A percentile compares a stretch with the other conserved stretches of the same genome.
Evolutionary conservation across 2,113 vertebrate genomes (phyloP).

Genomic region (Budorcas taxicolor): DNA sequence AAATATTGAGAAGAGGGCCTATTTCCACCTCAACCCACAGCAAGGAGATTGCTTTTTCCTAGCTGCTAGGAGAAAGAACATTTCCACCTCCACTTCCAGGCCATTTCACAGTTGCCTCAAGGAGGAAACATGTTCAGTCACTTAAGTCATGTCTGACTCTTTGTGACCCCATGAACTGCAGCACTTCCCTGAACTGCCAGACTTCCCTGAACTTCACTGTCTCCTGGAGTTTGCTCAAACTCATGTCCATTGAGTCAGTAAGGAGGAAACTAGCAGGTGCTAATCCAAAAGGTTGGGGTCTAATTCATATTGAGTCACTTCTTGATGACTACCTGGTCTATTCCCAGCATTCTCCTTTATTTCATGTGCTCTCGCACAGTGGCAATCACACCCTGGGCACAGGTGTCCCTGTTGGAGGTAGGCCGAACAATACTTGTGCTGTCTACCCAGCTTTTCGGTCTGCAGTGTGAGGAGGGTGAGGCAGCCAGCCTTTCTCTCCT

Average conservation of each 20-base stretch:
- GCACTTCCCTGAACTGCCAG: not conserved
- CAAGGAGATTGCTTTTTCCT: not conserved
- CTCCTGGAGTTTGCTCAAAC: not conserved
- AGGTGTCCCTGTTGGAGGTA: not conserved
- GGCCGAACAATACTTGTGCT: not conserved
- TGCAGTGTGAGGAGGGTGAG: not conserved
- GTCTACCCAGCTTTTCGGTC: not conserved
- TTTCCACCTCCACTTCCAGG: not conserved
- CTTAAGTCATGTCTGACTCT: not conserved
- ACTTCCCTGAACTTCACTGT: not conserved
- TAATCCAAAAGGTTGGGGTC: not conserved
- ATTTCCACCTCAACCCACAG: not conserved
- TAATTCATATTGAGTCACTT: not conserved
- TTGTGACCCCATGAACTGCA: not conserved
- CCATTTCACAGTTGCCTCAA: not conserved
- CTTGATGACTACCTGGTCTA: not conserved
- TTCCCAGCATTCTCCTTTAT: not conserved
- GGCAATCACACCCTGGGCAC: not conserved
- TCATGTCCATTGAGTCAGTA: not conserved
- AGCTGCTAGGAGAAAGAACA: not conserved
- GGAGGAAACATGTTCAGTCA: not conserved
- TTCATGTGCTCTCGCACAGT: rapidly evolving
- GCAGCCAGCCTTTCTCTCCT: not conserved
- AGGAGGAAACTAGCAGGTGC: not conserved
- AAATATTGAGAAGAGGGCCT: not conserved